Percentiles rank a stretch among this genome's conserved stretches.
phyloP scores from a whole-genome alignment of 2,113 vertebrate genomes.

The Bungarus multicinctus region DNA sequence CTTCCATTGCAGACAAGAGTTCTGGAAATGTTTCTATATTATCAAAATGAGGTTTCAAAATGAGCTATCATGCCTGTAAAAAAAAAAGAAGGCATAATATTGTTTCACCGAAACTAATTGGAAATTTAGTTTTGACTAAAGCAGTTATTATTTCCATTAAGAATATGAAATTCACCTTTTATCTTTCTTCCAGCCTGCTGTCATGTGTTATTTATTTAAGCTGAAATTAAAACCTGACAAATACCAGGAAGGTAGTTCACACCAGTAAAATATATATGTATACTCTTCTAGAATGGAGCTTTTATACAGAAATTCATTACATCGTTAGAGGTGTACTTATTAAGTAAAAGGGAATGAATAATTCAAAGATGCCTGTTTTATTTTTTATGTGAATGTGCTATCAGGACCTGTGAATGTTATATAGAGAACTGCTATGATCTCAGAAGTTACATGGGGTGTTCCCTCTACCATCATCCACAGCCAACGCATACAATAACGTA shows the following conservation, averaged over 20 bases:
- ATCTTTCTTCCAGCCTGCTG: slow-evolving; percentile 71
- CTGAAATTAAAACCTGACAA: slow-evolving; percentile 80
- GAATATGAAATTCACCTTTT: slow-evolving; percentile 77
- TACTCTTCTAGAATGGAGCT: slow-evolving; percentile 73
- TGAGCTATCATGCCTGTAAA: slow-evolving; percentile 68
- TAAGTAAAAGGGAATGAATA: slow-evolving; percentile 58
- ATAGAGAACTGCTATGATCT: neutral
- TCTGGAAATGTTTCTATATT: slow-evolving; percentile 73
- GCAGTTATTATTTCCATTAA: slow-evolving; percentile 81
- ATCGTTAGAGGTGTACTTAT: slow-evolving; percentile 63
- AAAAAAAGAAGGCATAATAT: slow-evolving; percentile 65
- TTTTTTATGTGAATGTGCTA: neutral
- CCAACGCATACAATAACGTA: neutral
- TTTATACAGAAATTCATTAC: slow-evolving; percentile 69
- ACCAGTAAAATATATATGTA: slow-evolving; percentile 57
- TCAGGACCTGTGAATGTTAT: neutral
- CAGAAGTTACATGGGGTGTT: neutral
- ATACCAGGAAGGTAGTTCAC: slow-evolving; percentile 64
- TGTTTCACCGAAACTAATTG: slow-evolving; percentile 81
- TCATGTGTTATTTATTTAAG: slow-evolving; percentile 76
- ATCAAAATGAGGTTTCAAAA: slow-evolving; percentile 75
- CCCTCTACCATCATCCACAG: neutral
- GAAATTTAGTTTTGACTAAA: slow-evolving; percentile 76
- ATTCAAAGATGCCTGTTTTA: slow-evolving; percentile 53
- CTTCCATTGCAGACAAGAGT: slow-evolving; percentile 45